Percentiles rank a stretch among this genome's conserved stretches.
These are phyloP conservation scores for Aporophyla lueneburgensis DNA, from an alignment of 2,888 invertebrate genomes.

Conservation along the genomic window DNA sequence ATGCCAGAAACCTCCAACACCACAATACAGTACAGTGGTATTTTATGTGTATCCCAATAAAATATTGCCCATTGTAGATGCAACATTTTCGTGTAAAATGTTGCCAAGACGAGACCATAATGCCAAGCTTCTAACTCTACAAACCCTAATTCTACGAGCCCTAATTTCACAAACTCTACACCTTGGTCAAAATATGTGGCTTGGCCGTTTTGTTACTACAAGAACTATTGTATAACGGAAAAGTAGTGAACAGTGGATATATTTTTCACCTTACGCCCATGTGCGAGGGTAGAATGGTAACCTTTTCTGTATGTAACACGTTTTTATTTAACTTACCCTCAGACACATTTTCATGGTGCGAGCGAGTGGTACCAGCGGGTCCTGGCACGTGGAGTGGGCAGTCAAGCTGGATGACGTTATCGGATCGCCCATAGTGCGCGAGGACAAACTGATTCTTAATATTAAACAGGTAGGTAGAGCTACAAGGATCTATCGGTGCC, in stretches of 20 bases:
- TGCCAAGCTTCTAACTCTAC: no score
- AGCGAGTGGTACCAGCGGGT: slow-evolving; percentile 92
- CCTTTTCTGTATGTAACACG: neutral
- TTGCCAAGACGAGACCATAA: no score
- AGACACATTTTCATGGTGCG: slow-evolving; percentile 94
- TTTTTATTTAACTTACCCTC: slow-evolving; percentile 22
- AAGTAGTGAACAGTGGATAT: no score
- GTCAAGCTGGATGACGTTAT: slow-evolving; percentile 93
- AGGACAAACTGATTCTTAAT: slow-evolving; percentile 92
- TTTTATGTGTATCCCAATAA: neutral
- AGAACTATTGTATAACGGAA: no score
- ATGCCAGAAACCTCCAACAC: neutral
- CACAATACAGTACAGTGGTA: neutral
- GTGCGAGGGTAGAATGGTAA: no score
- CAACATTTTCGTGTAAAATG: no score
- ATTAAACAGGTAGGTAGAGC: slow-evolving; percentile 92
- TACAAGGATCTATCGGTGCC: neutral
- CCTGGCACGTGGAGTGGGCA: slow-evolving; percentile 95
- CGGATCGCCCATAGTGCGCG: slow-evolving; percentile 91
- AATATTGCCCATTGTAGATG: neutral
- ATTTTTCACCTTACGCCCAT: no score
- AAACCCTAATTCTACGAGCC: no score
- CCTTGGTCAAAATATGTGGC: no score
- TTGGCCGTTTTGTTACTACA: no score
- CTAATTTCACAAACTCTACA: no score